Percentiles rank a stretch among this genome's conserved stretches.
These are phyloP conservation scores for Dolichoris vasculosae DNA, from an alignment of 1,140 invertebrate species.

Conservation along the genomic window DNA sequence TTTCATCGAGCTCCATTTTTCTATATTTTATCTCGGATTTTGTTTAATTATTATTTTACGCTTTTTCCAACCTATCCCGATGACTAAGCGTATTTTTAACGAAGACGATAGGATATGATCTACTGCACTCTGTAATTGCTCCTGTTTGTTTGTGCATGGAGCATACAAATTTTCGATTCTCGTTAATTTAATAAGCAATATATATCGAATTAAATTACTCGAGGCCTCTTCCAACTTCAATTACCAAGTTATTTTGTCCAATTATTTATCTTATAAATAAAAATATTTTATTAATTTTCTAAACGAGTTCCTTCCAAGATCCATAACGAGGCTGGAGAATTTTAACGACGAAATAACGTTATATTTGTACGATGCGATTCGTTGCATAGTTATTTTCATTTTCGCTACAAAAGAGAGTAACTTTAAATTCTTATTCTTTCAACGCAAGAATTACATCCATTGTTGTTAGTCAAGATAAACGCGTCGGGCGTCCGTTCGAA, in stretches of 20 bases:
- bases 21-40: not conserved
- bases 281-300: not conserved
- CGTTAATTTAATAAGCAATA: not conserved
- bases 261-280: not conserved
- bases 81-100: not conserved
- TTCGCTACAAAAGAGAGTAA: too few species aligned
- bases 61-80: not conserved
- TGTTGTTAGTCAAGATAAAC: constrained; percentile 13
- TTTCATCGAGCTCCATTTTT: not conserved
- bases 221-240: not conserved
- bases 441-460: not conserved
- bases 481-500: not conserved
- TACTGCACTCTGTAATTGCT: not conserved
- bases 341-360: too few species aligned
- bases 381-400: too few species aligned
- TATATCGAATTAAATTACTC: not conserved
- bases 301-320: too few species aligned
- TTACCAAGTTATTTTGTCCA: not conserved
- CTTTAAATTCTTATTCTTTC: too few species aligned
- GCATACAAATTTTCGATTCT: too few species aligned
- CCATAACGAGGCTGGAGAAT: too few species aligned
- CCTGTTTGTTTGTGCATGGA: not conserved
- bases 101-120: not conserved
- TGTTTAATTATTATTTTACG: not conserved
- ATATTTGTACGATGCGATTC: too few species aligned